A percentile compares a stretch with the other conserved stretches of the same genome.
phyloP scores from a whole-genome alignment of 2,113 vertebrate species.

The Astatoreochromis straeleni region DNA sequence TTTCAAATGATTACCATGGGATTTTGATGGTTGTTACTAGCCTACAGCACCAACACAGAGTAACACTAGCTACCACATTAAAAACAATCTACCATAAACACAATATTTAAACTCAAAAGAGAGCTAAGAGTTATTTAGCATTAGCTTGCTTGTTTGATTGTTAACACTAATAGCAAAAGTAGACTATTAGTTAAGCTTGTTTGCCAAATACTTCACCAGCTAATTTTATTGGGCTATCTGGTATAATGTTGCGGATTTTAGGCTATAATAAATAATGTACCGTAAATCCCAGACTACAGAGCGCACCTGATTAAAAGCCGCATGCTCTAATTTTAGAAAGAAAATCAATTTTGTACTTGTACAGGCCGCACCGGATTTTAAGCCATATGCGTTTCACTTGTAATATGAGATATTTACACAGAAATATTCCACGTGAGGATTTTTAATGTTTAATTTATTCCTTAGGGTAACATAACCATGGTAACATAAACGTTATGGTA shows the following conservation, averaged over 20 bases:
- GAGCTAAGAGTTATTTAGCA: not conserved
- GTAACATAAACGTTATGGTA: too few species aligned
- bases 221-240: not conserved
- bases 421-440: too few species aligned
- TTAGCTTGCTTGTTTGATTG: not conserved
- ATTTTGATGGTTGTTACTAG: not conserved
- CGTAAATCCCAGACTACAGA: too few species aligned
- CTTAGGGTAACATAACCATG: too few species aligned
- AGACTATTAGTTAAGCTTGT: not conserved
- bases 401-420: too few species aligned
- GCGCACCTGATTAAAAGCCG: too few species aligned
- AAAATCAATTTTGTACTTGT: too few species aligned
- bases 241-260: not conserved
- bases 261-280: not conserved
- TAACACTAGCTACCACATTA: not conserved
- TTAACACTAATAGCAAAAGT: not conserved
- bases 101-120: not conserved
- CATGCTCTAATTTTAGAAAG: too few species aligned
- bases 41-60: not conserved
- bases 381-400: too few species aligned
- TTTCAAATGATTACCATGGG: not conserved
- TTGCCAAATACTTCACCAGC: not conserved
- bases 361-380: too few species aligned
- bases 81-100: not conserved
- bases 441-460: too few species aligned